Evolutionary conservation across 1,140 invertebrate genomes (phyloP), one percentile per base, ranked within the genome.

Genomic region (Drosophila rufa): DNA sequence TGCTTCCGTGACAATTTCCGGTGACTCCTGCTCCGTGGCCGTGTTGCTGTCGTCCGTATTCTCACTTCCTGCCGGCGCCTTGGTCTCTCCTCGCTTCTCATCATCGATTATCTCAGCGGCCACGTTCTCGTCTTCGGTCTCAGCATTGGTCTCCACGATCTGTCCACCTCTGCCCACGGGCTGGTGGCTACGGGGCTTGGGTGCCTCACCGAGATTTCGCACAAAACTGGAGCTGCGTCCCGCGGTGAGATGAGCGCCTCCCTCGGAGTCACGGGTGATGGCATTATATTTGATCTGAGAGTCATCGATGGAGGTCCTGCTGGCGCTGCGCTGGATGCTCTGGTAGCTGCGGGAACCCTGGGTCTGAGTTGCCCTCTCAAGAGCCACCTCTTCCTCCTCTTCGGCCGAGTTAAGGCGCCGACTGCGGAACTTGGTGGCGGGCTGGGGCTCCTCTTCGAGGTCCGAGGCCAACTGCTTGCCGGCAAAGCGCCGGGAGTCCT

Each of bases 71-170:
- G 79, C 53, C 0, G 82, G 82, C 3, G 82, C 79, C 36, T 68
- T 75, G 3, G 83, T 86, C 43, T 64, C 61, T n/a, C 82, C 79
- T 8, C 75, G 36, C 1, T 22, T 66, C 6, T 87, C 82, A 12
- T 86, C 77, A 38, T 91, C 82, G n/a, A 76, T 66, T 27, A 91
- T 59, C 38, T 91, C 87, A 0, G 86, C 82, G 0, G 87, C 87
- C n/a, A 78, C 77, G 46, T 91, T 91, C 33, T 91, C 87, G 33
- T 80, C 86, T 22, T 74, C 70, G 27, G 61, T 48, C 17, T 74
- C 70, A 19, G 61, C 46, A 4, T 40, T 45, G 56, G 59, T 69
- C 12, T 75, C 75, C 9, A 64, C 15, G 17, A 84, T 71, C 36
- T 74, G 56, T 1, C 79, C 83, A 38, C 79, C 87, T 2, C 86